Evolutionary conservation across 2,797 vertebrate species (phyloP).

Genomic region (Thunnus albacares): DNA sequence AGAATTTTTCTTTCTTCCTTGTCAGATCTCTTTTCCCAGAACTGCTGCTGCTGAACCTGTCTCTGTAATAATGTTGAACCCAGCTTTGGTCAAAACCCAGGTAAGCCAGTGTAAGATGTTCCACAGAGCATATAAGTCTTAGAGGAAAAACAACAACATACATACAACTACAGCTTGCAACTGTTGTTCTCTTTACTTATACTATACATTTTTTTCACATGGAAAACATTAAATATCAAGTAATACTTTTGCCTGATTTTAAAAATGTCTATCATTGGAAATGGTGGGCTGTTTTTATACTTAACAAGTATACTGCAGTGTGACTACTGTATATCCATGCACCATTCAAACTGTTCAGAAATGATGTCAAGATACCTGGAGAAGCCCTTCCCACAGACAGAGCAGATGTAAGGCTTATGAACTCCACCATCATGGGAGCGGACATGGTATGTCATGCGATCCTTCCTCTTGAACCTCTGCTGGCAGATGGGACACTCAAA

Average conservation of each 20-base stretch:
- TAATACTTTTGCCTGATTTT: background rate
- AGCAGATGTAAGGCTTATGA: conserved; percentile 98
- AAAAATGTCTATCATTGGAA: too few species aligned
- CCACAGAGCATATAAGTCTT: too few species aligned
- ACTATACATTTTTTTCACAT: too few species aligned
- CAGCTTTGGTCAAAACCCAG: too few species aligned
- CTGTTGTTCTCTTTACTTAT: too few species aligned
- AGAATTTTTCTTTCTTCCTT: too few species aligned
- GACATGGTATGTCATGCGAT: conserved; percentile 98
- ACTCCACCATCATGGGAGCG: conserved; percentile 97
- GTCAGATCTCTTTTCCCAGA: too few species aligned
- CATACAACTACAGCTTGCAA: too few species aligned
- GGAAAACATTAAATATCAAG: background rate
- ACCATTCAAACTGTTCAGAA: background rate
- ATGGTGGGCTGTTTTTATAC: background rate
- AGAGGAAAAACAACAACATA: too few species aligned
- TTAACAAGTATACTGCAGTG: background rate
- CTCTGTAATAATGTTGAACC: too few species aligned
- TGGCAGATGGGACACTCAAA: conserved; percentile 98
- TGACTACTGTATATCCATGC: background rate
- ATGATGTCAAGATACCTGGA: conserved; percentile 89
- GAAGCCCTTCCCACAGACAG: conserved; percentile 98
- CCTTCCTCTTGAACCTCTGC: conserved; percentile 98
- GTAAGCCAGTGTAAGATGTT: too few species aligned
- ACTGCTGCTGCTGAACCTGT: too few species aligned